Base-by-base conservation (phyloP, 2,797 vertebrate genomes). In the Coregonus suidteri region DNA sequence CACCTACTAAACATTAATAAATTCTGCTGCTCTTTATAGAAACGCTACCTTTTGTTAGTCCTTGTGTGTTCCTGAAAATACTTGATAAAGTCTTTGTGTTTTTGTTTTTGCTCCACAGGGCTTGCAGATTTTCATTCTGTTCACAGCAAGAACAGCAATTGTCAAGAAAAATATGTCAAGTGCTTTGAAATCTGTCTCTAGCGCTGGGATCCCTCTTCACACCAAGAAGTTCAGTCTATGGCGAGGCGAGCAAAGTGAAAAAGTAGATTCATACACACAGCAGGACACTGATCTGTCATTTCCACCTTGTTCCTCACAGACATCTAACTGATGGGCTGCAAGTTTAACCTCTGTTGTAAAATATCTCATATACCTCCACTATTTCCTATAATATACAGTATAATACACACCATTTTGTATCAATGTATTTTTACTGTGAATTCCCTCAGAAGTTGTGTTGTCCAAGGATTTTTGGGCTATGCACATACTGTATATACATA, bases 71-170 rank as follows among this genome's bases (percentile, higher is more conserved):
- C 59, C 4, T 47, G 59, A 62, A 62, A 62, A 1, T 20, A 25
- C 20, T 25, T 56, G 15, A 34, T 34, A 34, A 34, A 0, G 0
- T 47, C 7, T 25, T 47, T 25, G 30, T 73, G 52, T 31, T 53
- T 53, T 59, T n/a, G 4, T 4, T 18, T 11, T 25, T 5, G 0
- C 16, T 75, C 31, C 76, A 75, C 72, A 93, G 91, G 93, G 93
- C 0, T 3, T 93, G 25, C 91, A 92, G 77, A 90, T 93, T 11
- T 92, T 93, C 31, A 34, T 92, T 62, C 71, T 93, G 7, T 90
- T 93, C 81, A 89, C 90, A 0, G 79, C 84, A 31, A 89, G 81
- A 71, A 86, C 51, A 0, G 1, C 31, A 0, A 0, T 34, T 13
- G 88, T 91, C 81, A 87, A 72, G 65, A 15, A 73, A 4, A 77